Evolutionary conservation across 2,888 invertebrate species (phyloP), one percentile per base, ranked within the genome.

Genomic region (Zygothrica quintamaculata): DNA sequence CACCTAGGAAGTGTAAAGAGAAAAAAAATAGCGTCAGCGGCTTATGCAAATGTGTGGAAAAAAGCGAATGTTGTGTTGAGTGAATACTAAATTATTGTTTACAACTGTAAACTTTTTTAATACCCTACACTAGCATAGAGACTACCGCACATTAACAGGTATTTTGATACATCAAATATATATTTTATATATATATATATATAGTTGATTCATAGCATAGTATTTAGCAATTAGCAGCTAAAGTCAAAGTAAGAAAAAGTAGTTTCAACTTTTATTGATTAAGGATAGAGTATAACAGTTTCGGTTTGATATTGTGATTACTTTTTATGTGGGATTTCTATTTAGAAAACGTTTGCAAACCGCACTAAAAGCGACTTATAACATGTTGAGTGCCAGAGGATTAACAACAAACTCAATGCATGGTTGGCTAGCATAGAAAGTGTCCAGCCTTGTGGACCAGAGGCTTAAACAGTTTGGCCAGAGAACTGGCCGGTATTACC

Each of bases 321-420:
- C 18, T 53, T 51, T 59, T 58, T 57, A n/a, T 53, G 58, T 33
- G 69, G 44, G 6, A 39, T 11, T 47, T 59, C 46, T 59, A 62
- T 74, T 80, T 86, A 80, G 86, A 77, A 80, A 76, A 78, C 80
- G 76, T 68, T 84, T 76, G 74, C 77, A 77, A 75, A 87, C 84
- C 84, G 88, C 84, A 84, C 88, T 85, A 86, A 84, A 87, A 85
- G 84, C 86, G 84, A 84, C 86, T 84, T 84, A 84, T 86, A 84
- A 87, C 84, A 84, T 84, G 88, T 86, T 84, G 84, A 84, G 84
- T 84, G 84, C 86, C 75, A 86, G 69, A 69, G 86, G 84, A 87
- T 84, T 84, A 84, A 85, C 86, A 74, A 68, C 58, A 67, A 66
- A 53, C 48, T 42, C 34, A 79, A 78, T 65, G 75, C 51, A 58